Conservation (phyloP, 2,113 vertebrate species). For the Apistogramma diplotaenia region DNA sequence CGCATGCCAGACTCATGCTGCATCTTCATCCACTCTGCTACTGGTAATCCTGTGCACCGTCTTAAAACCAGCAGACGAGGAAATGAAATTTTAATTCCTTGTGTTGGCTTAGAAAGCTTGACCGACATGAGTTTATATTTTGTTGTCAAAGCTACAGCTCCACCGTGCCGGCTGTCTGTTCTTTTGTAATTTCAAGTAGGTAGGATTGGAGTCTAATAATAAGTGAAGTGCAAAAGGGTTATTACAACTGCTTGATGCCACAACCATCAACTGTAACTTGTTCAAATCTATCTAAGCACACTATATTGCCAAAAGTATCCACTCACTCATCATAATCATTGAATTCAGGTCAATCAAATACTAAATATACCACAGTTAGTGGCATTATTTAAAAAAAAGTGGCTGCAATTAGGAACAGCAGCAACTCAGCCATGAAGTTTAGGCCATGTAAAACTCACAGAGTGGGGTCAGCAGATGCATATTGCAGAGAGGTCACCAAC, state of each 20-base stretch:
- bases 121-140: slow-evolving; percentile 27
- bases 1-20: not conserved
- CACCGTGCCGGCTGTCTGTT: not conserved
- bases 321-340: too few relatives aligned
- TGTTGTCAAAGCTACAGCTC: not conserved
- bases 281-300: not conserved
- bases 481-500: too few relatives aligned
- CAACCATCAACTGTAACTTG: not conserved
- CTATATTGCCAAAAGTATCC: too few relatives aligned
- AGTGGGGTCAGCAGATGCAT: too few relatives aligned
- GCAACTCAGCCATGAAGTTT: too few relatives aligned
- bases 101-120: slow-evolving; percentile 22
- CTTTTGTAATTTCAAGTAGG: slow-evolving; percentile 13
- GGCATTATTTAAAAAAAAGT: too few relatives aligned
- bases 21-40: not conserved
- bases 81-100: slow-evolving; percentile 28
- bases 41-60: slow-evolving; percentile 31
- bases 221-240: not conserved
- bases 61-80: not conserved
- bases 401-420: too few relatives aligned
- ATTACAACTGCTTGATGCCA: not conserved
- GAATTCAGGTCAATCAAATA: too few relatives aligned
- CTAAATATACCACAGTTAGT: too few relatives aligned
- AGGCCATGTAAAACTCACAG: too few relatives aligned
- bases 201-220: not conserved